Evolutionary conservation across 1,140 invertebrate species (phyloP).

Genomic region (Aphelinus atriplicis): DNA sequence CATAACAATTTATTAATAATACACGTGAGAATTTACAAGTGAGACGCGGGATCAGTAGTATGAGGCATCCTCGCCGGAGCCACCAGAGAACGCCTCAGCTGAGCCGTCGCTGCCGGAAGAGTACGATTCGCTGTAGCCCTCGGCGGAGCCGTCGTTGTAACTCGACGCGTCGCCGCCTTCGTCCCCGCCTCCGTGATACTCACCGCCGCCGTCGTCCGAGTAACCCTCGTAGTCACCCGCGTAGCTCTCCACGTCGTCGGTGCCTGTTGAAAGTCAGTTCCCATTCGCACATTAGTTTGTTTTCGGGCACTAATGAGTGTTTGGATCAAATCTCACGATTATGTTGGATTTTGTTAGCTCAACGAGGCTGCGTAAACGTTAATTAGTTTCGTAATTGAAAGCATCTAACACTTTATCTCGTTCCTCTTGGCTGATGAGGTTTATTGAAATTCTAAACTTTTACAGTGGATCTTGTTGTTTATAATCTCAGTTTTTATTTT

Average conservation of each 20-base stretch:
- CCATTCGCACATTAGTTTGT: no score
- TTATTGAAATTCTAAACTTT: no score
- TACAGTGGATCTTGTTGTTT: no score
- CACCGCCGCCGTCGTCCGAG: conserved; percentile 43
- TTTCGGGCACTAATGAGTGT: no score
- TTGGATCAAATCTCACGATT: no score
- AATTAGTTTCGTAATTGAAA: no score
- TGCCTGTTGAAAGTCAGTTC: no score
- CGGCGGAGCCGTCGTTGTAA: conserved; percentile 47
- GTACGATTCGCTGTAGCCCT: conserved; percentile 51
- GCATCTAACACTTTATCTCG: no score
- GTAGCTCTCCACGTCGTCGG: not conserved
- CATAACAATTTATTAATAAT: not conserved
- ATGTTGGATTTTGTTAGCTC: no score
- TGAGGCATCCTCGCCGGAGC: conserved; percentile 28
- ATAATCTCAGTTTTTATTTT: no score
- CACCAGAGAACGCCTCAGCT: conserved; percentile 21
- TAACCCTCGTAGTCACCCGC: conserved; percentile 33
- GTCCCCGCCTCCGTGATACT: conserved; percentile 43
- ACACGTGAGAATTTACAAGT: not conserved
- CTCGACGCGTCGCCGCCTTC: conserved; percentile 44
- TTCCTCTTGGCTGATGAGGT: no score
- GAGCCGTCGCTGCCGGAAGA: conserved; percentile 44
- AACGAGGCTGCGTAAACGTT: no score
- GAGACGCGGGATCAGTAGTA: conserved; percentile 46